phyloP scores from a whole-genome alignment of 2,113 vertebrate genomes.

The Mystacornis crossleyi region DNA sequence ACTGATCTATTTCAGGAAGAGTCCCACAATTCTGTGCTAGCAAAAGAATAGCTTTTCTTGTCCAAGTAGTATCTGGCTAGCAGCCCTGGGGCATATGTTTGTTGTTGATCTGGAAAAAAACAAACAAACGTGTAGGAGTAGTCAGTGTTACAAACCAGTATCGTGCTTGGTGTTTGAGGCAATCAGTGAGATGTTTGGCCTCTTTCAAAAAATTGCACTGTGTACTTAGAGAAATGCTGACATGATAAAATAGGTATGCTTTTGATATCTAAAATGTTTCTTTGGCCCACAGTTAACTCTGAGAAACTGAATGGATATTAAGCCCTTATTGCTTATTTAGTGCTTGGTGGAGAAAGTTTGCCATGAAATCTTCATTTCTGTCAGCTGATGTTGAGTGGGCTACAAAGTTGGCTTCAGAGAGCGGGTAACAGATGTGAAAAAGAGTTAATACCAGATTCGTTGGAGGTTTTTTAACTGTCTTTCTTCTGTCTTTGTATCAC shows the following conservation, averaged over 20 bases:
- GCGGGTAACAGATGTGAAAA: not conserved
- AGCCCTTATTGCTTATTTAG: not conserved
- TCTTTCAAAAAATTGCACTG: not conserved
- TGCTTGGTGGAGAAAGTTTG: not conserved
- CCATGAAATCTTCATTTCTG: not conserved
- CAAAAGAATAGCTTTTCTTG: not conserved
- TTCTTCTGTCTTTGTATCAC: not conserved
- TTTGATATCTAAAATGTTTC: not conserved
- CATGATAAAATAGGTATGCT: fast-evolving
- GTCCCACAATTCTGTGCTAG: not conserved
- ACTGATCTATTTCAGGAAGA: not conserved
- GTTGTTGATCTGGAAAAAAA: not conserved
- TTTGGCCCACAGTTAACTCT: not conserved
- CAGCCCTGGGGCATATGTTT: not conserved
- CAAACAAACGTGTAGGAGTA: not conserved
- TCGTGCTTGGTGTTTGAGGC: not conserved
- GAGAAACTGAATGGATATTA: not conserved
- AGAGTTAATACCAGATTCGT: not conserved
- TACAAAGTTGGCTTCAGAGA: not conserved
- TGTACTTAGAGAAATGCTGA: not conserved
- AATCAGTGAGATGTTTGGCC: not conserved
- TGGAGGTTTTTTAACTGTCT: not conserved
- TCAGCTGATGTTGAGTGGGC: not conserved
- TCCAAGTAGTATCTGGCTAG: not conserved
- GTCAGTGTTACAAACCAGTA: not conserved